These are phyloP conservation scores for Microplitis deprimator DNA, from an alignment of 2,888 invertebrate genomes.

Conservation along the genomic window DNA sequence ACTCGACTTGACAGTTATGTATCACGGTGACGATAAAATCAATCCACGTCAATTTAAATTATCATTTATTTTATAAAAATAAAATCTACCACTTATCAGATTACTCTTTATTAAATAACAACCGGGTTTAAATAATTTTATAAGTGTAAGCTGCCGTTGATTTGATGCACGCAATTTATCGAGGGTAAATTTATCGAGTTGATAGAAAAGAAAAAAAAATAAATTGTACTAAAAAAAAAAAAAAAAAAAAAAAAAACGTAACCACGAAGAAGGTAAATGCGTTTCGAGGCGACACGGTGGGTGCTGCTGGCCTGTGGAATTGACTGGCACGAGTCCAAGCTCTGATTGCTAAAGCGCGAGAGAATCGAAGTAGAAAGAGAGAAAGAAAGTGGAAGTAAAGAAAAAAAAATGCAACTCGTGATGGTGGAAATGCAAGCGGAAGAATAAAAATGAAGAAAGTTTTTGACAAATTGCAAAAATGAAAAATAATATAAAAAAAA, in stretches of 20 bases:
- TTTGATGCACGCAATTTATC: slow-evolving; percentile 18
- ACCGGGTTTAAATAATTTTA: neutral
- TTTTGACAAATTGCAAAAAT: slow-evolving; percentile 38
- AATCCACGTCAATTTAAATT: neutral
- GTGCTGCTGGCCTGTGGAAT: slow-evolving; percentile 15
- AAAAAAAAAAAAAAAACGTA: slow-evolving; percentile 11
- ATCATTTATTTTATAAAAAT: neutral
- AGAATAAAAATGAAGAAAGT: slow-evolving; percentile 47
- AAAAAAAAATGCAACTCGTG: slow-evolving; percentile 11
- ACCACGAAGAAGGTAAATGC: slow-evolving; percentile 26
- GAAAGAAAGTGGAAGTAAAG: slow-evolving; percentile 21
- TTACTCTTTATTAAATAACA: neutral
- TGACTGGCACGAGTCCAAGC: slow-evolving; percentile 41
- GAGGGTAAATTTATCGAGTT: neutral
- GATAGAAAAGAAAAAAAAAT: neutral
- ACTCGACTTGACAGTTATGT: neutral
- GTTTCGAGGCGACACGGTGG: slow-evolving; percentile 16
- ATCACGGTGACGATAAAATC: neutral
- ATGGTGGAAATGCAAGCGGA: slow-evolving; percentile 16
- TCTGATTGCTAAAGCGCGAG: slow-evolving; percentile 35
- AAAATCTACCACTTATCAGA: neutral
- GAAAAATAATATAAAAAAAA: slow-evolving; percentile 37
- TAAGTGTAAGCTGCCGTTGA: neutral
- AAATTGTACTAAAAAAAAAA: neutral
- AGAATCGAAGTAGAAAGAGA: slow-evolving; percentile 11